A percentile compares a stretch with the other conserved stretches of the same genome.
Evolutionary conservation across 1,140 invertebrate genomes (phyloP).

Genomic region (Zaprionus camerounensis): DNA sequence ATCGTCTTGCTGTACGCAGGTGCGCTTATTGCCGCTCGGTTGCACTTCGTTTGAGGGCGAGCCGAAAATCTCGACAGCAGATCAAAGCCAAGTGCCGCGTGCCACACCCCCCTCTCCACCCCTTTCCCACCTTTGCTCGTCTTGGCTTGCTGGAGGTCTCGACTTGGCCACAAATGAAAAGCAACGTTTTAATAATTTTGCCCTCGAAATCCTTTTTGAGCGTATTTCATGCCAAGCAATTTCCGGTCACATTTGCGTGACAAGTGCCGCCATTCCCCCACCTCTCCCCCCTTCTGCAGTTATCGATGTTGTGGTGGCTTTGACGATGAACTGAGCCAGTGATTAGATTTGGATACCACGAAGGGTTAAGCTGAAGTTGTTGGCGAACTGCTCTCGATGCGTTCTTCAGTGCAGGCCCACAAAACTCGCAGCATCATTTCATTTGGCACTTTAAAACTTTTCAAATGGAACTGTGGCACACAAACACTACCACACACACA

Average conservation of each 20-base stretch:
- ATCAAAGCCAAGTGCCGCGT: slow-evolving; percentile 68
- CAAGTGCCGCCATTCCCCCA: slow-evolving; percentile 44
- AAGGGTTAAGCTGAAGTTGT: not conserved
- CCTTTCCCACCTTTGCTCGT: slow-evolving; percentile 34
- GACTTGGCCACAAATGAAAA: slow-evolving; percentile 57
- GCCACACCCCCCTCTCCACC: not conserved
- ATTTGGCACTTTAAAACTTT: slow-evolving; percentile 16
- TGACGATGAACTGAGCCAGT: slow-evolving; percentile 26
- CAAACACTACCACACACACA: not conserved
- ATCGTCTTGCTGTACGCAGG: slow-evolving; percentile 73
- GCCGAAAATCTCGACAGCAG: slow-evolving; percentile 75
- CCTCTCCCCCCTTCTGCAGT: not conserved
- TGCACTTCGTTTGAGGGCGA: slow-evolving; percentile 75
- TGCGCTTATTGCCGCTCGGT: slow-evolving; percentile 77
- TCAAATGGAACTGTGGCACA: slow-evolving; percentile 6
- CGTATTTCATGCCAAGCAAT: slow-evolving; percentile 56
- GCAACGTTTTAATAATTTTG: slow-evolving; percentile 74
- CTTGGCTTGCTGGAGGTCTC: no score
- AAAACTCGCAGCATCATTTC: slow-evolving; percentile 1
- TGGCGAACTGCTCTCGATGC: not conserved
- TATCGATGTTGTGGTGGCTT: slow-evolving; percentile 37
- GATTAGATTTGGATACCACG: slow-evolving; percentile 17
- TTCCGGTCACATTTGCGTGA: slow-evolving; percentile 73
- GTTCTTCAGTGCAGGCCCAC: not conserved
- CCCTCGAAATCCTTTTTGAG: slow-evolving; percentile 60